Conservation (phyloP, 2,113 vertebrate genomes). For the Thryonomys swinderianus region DNA sequence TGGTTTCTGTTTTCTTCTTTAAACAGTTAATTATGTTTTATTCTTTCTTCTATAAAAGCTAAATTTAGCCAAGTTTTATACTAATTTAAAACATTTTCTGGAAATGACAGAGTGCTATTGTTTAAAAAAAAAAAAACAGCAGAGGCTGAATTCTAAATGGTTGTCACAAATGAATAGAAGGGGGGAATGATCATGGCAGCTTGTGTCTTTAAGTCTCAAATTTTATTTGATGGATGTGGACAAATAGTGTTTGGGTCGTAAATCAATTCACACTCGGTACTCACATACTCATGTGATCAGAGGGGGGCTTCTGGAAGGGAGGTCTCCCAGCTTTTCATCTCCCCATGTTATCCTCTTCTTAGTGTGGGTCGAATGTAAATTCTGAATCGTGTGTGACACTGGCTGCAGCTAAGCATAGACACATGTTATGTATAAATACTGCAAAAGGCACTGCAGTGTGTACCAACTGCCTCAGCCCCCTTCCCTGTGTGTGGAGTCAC, state of each 20-base stretch:
- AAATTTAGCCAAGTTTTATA: conserved; percentile 88
- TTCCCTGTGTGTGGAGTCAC: not conserved
- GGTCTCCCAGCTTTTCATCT: not conserved
- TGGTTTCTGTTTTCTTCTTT: conserved; percentile 90
- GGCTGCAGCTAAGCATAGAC: too few relatives aligned
- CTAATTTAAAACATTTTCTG: conserved; percentile 88
- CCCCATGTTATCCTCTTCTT: not conserved
- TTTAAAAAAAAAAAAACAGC: not conserved
- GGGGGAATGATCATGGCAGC: not conserved
- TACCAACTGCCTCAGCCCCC: rapidly evolving
- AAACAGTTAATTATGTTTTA: conserved; percentile 90
- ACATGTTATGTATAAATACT: not conserved
- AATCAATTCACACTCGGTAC: conserved; percentile 33
- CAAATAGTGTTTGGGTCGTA: conserved; percentile 53
- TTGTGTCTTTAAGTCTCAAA: conserved; percentile 58
- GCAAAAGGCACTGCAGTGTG: not conserved
- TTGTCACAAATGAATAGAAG: conserved; percentile 69
- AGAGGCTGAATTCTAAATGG: conserved; percentile 64
- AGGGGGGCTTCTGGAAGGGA: not conserved
- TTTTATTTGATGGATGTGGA: conserved; percentile 57
- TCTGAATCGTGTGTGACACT: not conserved
- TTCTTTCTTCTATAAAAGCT: conserved; percentile 89
- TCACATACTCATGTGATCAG: not conserved
- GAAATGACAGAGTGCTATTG: conserved; percentile 82
- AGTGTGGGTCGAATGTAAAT: not conserved